phyloP scores from a whole-genome alignment of 2,888 invertebrate species.

The Cryptosula pallasiana region DNA sequence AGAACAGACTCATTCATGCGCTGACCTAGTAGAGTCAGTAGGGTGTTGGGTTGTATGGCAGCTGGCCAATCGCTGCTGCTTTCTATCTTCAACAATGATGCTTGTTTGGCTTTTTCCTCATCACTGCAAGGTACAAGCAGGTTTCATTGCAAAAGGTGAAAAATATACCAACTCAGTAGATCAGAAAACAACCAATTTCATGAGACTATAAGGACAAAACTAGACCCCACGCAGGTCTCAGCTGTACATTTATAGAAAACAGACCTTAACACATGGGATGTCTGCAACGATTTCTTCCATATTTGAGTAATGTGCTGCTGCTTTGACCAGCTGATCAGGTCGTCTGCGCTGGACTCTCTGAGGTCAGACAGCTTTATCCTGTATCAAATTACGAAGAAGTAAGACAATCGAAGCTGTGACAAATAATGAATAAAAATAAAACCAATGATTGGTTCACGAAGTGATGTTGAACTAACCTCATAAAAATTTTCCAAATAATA shows the following conservation, averaged over 20 bases:
- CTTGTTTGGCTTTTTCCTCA: neutral
- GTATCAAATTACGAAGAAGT: too few relatives aligned
- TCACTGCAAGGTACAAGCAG: neutral
- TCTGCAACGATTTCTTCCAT: neutral
- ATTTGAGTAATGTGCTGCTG: slow-evolving; percentile 16
- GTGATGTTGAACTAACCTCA: too few relatives aligned
- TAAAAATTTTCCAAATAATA: too few relatives aligned
- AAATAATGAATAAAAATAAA: too few relatives aligned
- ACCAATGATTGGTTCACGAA: too few relatives aligned
- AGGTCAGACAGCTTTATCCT: too few relatives aligned
- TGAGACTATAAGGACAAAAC: too few relatives aligned
- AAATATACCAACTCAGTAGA: neutral
- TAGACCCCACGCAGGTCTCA: neutral
- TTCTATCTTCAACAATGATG: neutral
- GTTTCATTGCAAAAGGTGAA: neutral
- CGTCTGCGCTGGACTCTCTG: neutral
- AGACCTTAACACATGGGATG: too few relatives aligned
- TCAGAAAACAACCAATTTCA: too few relatives aligned
- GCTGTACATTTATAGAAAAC: neutral
- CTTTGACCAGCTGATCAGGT: slow-evolving; percentile 8
- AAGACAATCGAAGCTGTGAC: too few relatives aligned
- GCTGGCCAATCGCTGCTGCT: slow-evolving; percentile 18
- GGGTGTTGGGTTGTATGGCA: slow-evolving; percentile 12
- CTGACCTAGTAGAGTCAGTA: neutral
- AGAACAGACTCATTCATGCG: neutral